Evolutionary conservation across 1,140 invertebrate genomes (phyloP).

Genomic region (Bombus soroeensis): DNA sequence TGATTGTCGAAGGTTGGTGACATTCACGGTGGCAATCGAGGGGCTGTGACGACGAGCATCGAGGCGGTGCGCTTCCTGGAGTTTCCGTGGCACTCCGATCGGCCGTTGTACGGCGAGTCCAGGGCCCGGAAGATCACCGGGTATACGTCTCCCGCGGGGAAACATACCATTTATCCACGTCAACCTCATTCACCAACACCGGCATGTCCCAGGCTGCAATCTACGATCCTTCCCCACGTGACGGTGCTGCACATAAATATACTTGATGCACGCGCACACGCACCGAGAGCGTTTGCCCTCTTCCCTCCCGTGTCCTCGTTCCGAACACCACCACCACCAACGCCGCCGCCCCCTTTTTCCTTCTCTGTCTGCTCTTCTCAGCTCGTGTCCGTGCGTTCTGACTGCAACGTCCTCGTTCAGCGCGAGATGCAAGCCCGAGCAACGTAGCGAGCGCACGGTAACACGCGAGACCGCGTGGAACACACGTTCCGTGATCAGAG

Average conservation of each 20-base stretch:
- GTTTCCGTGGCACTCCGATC: slow-evolving; percentile 43
- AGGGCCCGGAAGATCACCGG: slow-evolving; percentile 74
- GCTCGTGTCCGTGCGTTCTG: neutral
- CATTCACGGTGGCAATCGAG: slow-evolving; percentile 18
- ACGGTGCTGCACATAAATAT: slow-evolving; percentile 69
- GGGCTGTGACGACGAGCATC: slow-evolving; percentile 8
- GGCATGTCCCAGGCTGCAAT: slow-evolving; percentile 54
- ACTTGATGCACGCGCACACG: slow-evolving; percentile 64
- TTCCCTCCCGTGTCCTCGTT: slow-evolving; percentile 23
- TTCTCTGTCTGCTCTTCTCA: neutral
- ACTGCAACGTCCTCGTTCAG: slow-evolving; percentile 15
- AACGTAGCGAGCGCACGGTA: slow-evolving; percentile 32
- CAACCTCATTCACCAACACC: slow-evolving; percentile 80
- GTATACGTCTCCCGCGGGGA: slow-evolving; percentile 75
- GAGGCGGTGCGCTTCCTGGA: slow-evolving; percentile 54
- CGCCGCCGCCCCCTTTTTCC: neutral
- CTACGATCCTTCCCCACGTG: slow-evolving; percentile 71
- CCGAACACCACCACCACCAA: neutral
- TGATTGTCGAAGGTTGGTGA: neutral
- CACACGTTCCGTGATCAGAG: slow-evolving; percentile 47
- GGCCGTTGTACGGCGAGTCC: slow-evolving; percentile 25
- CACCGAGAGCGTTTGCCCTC: slow-evolving; percentile 39
- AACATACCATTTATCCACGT: slow-evolving; percentile 81
- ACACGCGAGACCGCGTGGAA: slow-evolving; percentile 55
- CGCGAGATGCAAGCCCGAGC: slow-evolving; percentile 48